Percentiles rank a stretch among this genome's conserved stretches.
Conservation (phyloP, 2,888 invertebrate genomes). For the Sthenelais limicola region DNA sequence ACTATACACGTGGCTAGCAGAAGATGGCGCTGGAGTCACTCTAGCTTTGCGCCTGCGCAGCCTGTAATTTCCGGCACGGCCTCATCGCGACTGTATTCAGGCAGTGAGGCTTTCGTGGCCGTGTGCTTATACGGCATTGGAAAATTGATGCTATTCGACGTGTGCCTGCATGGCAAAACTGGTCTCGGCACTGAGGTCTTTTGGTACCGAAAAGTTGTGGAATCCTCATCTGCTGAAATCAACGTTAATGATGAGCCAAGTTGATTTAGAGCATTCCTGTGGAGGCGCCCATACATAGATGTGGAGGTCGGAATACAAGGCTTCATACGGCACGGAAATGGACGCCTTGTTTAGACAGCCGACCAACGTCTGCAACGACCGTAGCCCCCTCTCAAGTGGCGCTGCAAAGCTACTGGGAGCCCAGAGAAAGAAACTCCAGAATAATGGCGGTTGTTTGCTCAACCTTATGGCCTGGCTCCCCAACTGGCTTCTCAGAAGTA, state of each 20-base stretch:
- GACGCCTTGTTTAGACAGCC: neutral
- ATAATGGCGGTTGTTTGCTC: constrained; percentile 9
- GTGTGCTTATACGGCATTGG: too few relatives aligned
- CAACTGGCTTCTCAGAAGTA: neutral
- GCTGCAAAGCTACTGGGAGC: too few relatives aligned
- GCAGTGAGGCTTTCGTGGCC: too few relatives aligned
- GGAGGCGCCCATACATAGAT: constrained; percentile 2
- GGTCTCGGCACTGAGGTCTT: too few relatives aligned
- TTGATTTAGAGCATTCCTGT: neutral
- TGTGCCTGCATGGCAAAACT: too few relatives aligned
- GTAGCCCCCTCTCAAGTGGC: neutral
- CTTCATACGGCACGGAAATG: neutral
- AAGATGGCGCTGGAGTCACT: constrained; percentile 1
- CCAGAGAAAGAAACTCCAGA: too few relatives aligned
- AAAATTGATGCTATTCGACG: too few relatives aligned
- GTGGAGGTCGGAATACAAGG: neutral
- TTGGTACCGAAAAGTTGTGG: too few relatives aligned
- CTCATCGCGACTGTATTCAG: too few relatives aligned
- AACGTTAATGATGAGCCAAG: constrained; percentile 29
- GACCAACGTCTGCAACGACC: neutral
- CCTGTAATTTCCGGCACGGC: too few relatives aligned
- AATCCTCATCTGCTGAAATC: constrained; percentile 14
- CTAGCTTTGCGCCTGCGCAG: too few relatives aligned
- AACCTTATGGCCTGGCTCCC: constrained; percentile 28
- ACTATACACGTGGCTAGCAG: too few relatives aligned